Evolutionary conservation across 2,888 invertebrate species (phyloP), one percentile per base, ranked within the genome.

Genomic region (Ellobium chinense): DNA sequence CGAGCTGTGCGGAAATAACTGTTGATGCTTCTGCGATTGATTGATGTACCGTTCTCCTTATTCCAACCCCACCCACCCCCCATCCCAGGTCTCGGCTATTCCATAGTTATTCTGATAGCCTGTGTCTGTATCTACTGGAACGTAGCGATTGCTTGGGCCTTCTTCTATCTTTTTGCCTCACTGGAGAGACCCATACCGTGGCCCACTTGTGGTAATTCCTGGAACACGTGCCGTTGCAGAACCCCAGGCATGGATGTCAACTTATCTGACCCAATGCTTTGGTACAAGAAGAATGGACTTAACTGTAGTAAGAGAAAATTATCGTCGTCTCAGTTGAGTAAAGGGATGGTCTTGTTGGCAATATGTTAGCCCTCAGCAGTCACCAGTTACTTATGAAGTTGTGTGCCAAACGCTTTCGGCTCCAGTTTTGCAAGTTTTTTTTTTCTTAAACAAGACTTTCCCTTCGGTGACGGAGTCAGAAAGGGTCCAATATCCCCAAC

Each of bases 121-220:
- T 80, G 90, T 2, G 88, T 91, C 46, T 83, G 86, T 27, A 82
- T 91, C 12, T 91, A 91, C 84, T 91, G 91, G 85, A 89, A 89
- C 79, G 87, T 91, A 21, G 86, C 91, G n/a, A 88, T 91, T 29
- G 88, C 91, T 27, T 89, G 88, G 37, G 86, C 88, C 70, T 78
- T 91, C 37, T 89, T 86, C 83, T 91, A 85, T 87, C 86, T 91
- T 80, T 88, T 90, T 69, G 89, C 90, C 36, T 90, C 89, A 65
- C 86, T 91, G 87, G 86, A 88, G 72, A 76, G 77, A 29, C 75
- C 84, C 36, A 74, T 91, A 14, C 90, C 90, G 0, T 91, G 91
- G 91, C 83, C 85, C 1, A 78, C 82, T 34, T 91, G 91, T 80
- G 84, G 86, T 58, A 87, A 90, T 39, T 83, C 83, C 7, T 91